These are phyloP conservation scores for Drosophila histrio DNA, from an alignment of 2,888 invertebrate genomes.

Conservation along the genomic window DNA sequence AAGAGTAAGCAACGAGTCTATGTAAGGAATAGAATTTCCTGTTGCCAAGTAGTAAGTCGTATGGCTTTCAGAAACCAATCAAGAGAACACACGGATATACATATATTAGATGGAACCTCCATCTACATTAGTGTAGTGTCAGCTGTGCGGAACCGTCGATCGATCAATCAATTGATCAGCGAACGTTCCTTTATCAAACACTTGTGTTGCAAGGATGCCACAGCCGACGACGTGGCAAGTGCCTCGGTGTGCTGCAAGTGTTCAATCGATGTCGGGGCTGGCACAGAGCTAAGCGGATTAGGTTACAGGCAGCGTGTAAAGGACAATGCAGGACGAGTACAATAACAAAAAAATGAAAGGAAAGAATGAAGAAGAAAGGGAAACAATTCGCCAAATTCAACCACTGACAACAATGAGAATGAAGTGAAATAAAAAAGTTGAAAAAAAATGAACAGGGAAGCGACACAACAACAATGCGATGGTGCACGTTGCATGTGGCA, in stretches of 20 bases:
- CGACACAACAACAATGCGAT: conserved; percentile 32
- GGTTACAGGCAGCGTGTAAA: conserved; percentile 67
- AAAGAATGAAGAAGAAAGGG: conserved; percentile 4
- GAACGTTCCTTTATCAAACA: conserved; percentile 35
- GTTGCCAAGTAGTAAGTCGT: neutral
- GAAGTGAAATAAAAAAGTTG: conserved; percentile 13
- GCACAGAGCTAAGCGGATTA: conserved; percentile 61
- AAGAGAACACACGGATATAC: neutral
- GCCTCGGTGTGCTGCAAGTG: conserved; percentile 36
- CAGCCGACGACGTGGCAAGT: conserved; percentile 15
- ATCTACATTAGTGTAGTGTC: conserved; percentile 3
- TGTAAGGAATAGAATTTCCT: neutral
- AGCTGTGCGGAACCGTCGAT: conserved; percentile 28
- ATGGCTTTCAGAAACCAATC: conserved; percentile 5
- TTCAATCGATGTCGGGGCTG: conserved; percentile 9
- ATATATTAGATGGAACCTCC: neutral
- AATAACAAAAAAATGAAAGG: neutral
- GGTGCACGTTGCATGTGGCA: conserved; percentile 15
- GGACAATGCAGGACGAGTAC: conserved; percentile 57
- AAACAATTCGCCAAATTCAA: conserved; percentile 52
- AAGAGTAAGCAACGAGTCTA: too few relatives aligned
- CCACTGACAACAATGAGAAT: conserved; percentile 51
- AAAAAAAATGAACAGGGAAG: conserved; percentile 20
- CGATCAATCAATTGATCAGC: conserved; percentile 42
- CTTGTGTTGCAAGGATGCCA: conserved; percentile 26